Evolutionary conservation across 2,888 invertebrate genomes (phyloP).

Genomic region (Patella caerulea): DNA sequence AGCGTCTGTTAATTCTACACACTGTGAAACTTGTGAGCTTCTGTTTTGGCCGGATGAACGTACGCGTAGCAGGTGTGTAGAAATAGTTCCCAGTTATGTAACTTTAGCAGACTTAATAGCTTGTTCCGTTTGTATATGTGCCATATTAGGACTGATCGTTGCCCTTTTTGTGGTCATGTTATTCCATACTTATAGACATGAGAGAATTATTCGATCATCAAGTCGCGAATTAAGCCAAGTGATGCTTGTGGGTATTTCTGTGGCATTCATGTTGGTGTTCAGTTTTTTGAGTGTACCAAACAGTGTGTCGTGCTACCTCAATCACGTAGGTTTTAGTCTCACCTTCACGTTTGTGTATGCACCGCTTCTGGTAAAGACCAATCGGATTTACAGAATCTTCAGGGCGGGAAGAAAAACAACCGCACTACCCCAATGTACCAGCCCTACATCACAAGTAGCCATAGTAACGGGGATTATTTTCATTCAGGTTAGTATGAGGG

Average conservation of each 20-base stretch:
- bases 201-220: constrained; percentile 63
- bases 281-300: constrained; percentile 56
- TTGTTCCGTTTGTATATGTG: constrained; percentile 38
- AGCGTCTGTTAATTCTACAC: constrained; percentile 47
- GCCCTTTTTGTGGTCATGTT: constrained; percentile 38
- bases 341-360: constrained; percentile 64
- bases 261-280: constrained; percentile 56
- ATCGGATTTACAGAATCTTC: constrained; percentile 66
- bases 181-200: constrained; percentile 44
- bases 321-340: constrained; percentile 61
- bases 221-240: constrained; percentile 63
- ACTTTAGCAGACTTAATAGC: constrained; percentile 40
- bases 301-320: constrained; percentile 51
- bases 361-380: constrained; percentile 62
- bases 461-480: constrained; percentile 49
- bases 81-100: constrained; percentile 37
- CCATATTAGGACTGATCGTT: constrained; percentile 38
- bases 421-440: constrained; percentile 54
- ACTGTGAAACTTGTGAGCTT: constrained; percentile 50
- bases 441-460: constrained; percentile 57
- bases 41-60: constrained; percentile 44
- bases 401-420: constrained; percentile 51
- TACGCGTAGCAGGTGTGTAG: constrained; percentile 34
- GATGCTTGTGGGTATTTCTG: constrained; percentile 56
- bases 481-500: constrained; percentile 50